Evolutionary conservation across 2,113 vertebrate genomes (phyloP), one percentile per base, ranked within the genome.

Genomic region (Amphiprion percula): DNA sequence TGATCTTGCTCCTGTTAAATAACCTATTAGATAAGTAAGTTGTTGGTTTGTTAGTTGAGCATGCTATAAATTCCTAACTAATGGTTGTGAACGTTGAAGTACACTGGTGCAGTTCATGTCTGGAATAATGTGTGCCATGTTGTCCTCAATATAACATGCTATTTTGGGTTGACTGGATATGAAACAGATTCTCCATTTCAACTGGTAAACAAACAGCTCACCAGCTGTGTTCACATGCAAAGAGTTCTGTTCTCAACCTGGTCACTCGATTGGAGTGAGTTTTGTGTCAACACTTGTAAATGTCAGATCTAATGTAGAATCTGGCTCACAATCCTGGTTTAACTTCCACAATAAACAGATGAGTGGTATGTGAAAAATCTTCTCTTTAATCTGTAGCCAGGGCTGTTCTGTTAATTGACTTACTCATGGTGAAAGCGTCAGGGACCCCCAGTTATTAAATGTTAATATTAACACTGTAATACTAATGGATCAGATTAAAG

Each of bases 381-480:
- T 1, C 2, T 10, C 12, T 58, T 63, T 47, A 78, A 58, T 63
- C 39, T 68, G 52, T 63, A 6, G 50, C 59, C 49, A 30, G 41
- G 37, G 14, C 15, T 23, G 8, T 56, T 66, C 33, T 63, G 33
- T 39, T 80, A 77, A 80, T 58, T 83, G 26, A 69, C 0, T 24
- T 69, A 66, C 60, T 74, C 44, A 52, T 56, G 17, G 33, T 10
- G 49, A 74, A 70, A 60, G 54, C 73, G 72, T 68, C 15, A 28
- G 63, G 68, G 77, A 70, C 23, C 0, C 46, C 26, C 56, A 16
- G 63, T 68, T 56, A 61, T 66, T 69, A 74, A 77, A 69, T 65
- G 61, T 24, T 59, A 71, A 82, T 65, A 71, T 68, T 50, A 81
- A 82, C 39, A 72, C n/a, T 2, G 9, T 79, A 75, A 82, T 82